These are phyloP conservation scores for Rhinatrema bivittatum DNA, from an alignment of 2,797 vertebrate genomes.

Conservation along the genomic window DNA sequence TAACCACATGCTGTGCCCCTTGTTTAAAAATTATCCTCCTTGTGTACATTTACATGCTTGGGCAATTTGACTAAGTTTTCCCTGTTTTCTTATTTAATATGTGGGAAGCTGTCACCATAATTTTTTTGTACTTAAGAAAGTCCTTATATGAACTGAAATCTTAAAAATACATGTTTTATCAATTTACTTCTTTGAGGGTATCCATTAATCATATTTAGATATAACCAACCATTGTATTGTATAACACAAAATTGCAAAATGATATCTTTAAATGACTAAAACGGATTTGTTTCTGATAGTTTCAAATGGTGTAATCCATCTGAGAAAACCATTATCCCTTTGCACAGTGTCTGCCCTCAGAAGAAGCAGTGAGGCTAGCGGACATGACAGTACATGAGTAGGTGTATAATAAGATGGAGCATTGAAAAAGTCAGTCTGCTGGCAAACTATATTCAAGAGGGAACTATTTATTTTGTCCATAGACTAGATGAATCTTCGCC, in stretches of 20 bases:
- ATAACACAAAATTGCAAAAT: background rate
- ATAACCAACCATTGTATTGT: background rate
- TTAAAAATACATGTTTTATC: too few species aligned
- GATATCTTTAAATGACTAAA: slow-evolving; percentile 11
- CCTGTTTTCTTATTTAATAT: too few species aligned
- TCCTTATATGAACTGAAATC: too few species aligned
- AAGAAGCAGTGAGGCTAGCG: background rate
- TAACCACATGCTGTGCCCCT: too few species aligned
- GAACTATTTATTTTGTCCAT: slow-evolving; percentile 19
- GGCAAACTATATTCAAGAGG: slow-evolving; percentile 21
- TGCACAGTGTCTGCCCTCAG: background rate
- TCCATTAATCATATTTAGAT: too few species aligned
- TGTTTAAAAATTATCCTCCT: too few species aligned
- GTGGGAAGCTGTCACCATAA: too few species aligned
- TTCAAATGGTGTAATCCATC: background rate
- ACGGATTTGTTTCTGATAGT: background rate
- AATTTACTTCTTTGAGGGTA: too few species aligned
- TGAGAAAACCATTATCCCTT: background rate
- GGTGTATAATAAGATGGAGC: background rate
- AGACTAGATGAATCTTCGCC: slow-evolving; percentile 11
- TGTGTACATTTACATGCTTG: too few species aligned
- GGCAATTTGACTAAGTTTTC: too few species aligned
- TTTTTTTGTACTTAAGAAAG: too few species aligned
- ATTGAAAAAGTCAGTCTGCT: slow-evolving; percentile 10
- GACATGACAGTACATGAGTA: background rate